Conservation (phyloP, 2,888 invertebrate genomes). For the Drosophila kambysellisi region DNA sequence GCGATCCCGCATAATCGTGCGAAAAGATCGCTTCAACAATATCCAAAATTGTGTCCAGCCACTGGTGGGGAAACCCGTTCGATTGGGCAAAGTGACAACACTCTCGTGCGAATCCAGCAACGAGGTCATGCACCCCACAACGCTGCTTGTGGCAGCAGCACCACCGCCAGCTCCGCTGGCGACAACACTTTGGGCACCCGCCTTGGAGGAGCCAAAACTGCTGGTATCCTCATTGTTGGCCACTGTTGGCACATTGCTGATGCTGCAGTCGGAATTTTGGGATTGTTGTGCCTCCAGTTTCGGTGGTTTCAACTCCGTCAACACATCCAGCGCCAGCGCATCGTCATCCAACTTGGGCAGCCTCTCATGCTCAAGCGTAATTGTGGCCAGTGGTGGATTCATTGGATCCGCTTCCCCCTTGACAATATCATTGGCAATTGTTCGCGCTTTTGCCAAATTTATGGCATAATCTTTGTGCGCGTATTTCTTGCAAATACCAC, state of each 20-base stretch:
- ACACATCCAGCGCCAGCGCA: slow-evolving; percentile 45
- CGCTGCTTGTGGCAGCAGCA: slow-evolving; percentile 47
- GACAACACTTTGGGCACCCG: slow-evolving; percentile 84
- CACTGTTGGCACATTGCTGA: slow-evolving; percentile 70
- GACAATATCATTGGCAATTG: slow-evolving; percentile 87
- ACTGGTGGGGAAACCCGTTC: slow-evolving; percentile 92
- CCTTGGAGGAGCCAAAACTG: slow-evolving; percentile 78
- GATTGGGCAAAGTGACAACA: slow-evolving; percentile 88
- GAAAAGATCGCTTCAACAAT: slow-evolving; percentile 92
- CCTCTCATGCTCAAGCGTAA: slow-evolving; percentile 85
- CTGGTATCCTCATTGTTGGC: slow-evolving; percentile 75
- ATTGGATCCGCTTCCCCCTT: slow-evolving; percentile 84
- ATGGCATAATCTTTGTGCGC: slow-evolving; percentile 83
- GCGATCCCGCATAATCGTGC: slow-evolving; percentile 93
- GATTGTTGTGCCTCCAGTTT: slow-evolving; percentile 79
- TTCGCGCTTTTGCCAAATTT: slow-evolving; percentile 65
- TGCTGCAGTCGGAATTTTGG: slow-evolving; percentile 83
- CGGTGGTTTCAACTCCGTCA: slow-evolving; percentile 86
- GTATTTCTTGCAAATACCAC: slow-evolving; percentile 90
- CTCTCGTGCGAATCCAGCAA: slow-evolving; percentile 90
- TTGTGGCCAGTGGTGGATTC: slow-evolving; percentile 65
- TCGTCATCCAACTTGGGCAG: slow-evolving; percentile 85
- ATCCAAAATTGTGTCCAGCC: slow-evolving; percentile 95
- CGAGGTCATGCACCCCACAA: slow-evolving; percentile 89
- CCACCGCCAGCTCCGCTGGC: slow-evolving; percentile 46